phyloP scores from a whole-genome alignment of 37 sponge, comb jelly and placozoan genomes.

The Crambe crambe region DNA sequence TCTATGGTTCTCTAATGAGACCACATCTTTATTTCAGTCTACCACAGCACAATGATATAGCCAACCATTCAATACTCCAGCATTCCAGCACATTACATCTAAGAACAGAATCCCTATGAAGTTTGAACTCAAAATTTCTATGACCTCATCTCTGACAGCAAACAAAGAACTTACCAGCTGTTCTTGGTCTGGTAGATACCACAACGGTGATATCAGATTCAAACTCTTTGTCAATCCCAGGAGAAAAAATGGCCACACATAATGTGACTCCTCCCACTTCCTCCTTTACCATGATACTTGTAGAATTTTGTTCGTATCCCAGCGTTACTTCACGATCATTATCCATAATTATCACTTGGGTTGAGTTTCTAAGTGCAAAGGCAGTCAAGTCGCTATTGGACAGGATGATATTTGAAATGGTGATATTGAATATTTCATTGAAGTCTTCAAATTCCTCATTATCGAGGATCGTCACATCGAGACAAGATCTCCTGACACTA shows the following conservation, averaged over 20 bases:
- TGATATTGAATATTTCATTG: neutral
- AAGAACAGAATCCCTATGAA: no score
- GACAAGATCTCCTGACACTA: neutral
- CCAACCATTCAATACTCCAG: no score
- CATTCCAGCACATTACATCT: no score
- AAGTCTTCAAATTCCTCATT: constrained; percentile 6
- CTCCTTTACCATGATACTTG: neutral
- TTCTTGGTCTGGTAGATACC: neutral
- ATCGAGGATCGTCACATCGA: neutral
- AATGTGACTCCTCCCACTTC: neutral
- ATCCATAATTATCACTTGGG: neutral
- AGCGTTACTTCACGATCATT: constrained; percentile 5
- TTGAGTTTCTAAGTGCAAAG: neutral
- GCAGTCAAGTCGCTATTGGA: neutral
- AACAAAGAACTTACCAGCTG: constrained; percentile 11
- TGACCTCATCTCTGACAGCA: no score
- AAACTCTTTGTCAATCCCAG: neutral
- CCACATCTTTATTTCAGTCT: no score
- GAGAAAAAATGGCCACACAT: neutral
- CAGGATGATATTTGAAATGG: neutral
- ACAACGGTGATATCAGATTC: neutral
- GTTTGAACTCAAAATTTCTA: no score
- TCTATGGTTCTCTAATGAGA: no score
- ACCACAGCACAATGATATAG: no score
- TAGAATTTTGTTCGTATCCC: neutral